Evolutionary conservation across 2,888 invertebrate species (phyloP).

Genomic region (Xestia rhomboidea): DNA sequence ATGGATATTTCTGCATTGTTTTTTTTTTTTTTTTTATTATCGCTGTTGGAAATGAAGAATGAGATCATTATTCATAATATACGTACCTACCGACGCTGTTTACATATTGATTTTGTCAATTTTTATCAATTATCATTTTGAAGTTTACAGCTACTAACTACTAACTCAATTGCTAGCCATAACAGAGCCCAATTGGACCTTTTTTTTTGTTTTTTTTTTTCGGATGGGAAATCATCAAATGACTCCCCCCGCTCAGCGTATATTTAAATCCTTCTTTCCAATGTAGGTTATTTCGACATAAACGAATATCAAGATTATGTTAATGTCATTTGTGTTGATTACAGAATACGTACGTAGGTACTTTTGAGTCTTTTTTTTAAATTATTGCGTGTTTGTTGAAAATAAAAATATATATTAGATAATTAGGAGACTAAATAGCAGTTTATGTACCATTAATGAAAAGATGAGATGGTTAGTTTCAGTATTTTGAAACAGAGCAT

Average conservation of each 20-base stretch:
- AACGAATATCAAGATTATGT: not conserved
- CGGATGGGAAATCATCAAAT: too few relatives aligned
- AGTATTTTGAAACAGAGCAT: constrained; percentile 9
- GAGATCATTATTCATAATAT: not conserved
- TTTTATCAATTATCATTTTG: too few relatives aligned
- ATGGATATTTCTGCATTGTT: not conserved
- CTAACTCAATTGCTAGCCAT: not conserved
- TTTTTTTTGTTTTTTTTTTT: too few relatives aligned
- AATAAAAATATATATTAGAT: too few relatives aligned
- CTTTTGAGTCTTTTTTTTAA: too few relatives aligned
- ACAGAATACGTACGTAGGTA: too few relatives aligned
- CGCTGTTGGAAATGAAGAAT: not conserved
- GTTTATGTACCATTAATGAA: not conserved
- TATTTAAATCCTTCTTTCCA: not conserved
- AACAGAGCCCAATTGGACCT: too few relatives aligned
- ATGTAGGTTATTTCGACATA: not conserved
- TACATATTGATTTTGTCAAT: too few relatives aligned
- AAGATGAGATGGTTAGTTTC: not conserved
- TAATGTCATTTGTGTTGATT: not conserved
- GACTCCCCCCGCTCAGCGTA: too few relatives aligned
- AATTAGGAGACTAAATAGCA: not conserved
- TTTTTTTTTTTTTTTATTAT: not conserved
- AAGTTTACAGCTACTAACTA: not conserved
- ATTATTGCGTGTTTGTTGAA: not conserved
- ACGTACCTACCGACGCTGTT: not conserved